Base-by-base conservation (phyloP, 2,113 vertebrate species). In the Rhegmatorhina hoffmannsi region DNA sequence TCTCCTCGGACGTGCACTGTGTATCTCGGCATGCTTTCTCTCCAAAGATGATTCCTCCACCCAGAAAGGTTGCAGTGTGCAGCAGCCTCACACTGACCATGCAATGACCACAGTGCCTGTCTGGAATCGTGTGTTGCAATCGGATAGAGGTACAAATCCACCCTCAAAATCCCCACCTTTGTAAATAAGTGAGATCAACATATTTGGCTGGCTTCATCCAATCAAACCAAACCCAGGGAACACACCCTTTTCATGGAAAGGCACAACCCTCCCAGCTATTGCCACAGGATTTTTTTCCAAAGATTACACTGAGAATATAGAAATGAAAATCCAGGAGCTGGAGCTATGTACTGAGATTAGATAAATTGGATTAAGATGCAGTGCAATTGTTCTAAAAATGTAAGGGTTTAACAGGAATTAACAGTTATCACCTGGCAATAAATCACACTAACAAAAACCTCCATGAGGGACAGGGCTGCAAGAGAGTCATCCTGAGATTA, bases 1-100 rank as follows among this genome's bases (percentile, higher is more conserved):
- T 99, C 99, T 70, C 99, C 99, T 33, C 99, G 97, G 75, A 99
- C 98, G 7, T 99, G 99, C 59, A 99, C 98, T 0, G 99, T 99
- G 93, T 99, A 99, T 53, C 98, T 98, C 63, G 98, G 98, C 99
- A 99, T 99, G 56, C 13, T 93, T 94, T 18, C 69, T 36, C 47
- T 17, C 17, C 84, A 28, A 10, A 28, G 36, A 15, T 4, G 24
- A 47, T 33, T 52, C 53, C 44, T 78, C 33, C 10, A 47, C 14
- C 1, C 0, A n/a, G 28, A 68, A 83, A 26, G 16, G 46, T 74
- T 72, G 49, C 59, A n/a, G 68, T 0, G 1, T 36, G n/a, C 60
- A 89, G 72, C 72, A 66, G 88, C 58, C 47, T 79, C 64, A 77
- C 62, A 21, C 59, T 56, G 55, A 74, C 46, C 15, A 19, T 0